These are phyloP conservation scores for Blastobasis adustella DNA, from an alignment of 2,888 invertebrate species.

Conservation along the genomic window DNA sequence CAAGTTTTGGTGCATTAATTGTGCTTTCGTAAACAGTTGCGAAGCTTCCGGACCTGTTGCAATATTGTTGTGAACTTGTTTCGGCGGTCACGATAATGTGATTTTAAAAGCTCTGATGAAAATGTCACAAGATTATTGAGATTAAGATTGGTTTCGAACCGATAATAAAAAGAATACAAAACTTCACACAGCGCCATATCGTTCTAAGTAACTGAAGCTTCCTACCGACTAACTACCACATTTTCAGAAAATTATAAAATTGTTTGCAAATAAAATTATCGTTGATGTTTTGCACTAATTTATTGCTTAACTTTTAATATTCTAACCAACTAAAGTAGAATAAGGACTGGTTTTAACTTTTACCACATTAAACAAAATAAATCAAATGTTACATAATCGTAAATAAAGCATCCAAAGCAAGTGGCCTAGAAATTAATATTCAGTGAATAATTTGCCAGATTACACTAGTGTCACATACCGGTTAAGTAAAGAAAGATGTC, in stretches of 20 bases:
- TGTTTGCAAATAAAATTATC: too few species aligned
- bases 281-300: too few species aligned
- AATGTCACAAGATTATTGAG: background rate
- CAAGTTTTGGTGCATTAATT: constrained; percentile 13
- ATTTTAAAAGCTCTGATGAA: constrained; percentile 1
- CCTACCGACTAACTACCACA: too few species aligned
- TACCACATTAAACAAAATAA: too few species aligned
- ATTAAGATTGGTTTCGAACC: background rate
- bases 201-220: too few species aligned
- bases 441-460: constrained; percentile 42
- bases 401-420: constrained; percentile 31
- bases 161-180: background rate
- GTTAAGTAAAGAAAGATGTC: constrained; percentile 60
- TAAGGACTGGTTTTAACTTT: too few species aligned
- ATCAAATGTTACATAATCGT: constrained; percentile 29
- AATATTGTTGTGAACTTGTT: constrained; percentile 18
- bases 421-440: constrained; percentile 60
- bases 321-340: too few species aligned
- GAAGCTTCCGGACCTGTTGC: constrained; percentile 12
- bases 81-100: background rate
- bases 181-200: background rate
- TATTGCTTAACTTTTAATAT: too few species aligned
- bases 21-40: constrained; percentile 1
- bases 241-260: too few species aligned
- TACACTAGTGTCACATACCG: constrained; percentile 35